Conservation (phyloP, 2,113 vertebrate species). For the Sylvilagus bachmani region DNA sequence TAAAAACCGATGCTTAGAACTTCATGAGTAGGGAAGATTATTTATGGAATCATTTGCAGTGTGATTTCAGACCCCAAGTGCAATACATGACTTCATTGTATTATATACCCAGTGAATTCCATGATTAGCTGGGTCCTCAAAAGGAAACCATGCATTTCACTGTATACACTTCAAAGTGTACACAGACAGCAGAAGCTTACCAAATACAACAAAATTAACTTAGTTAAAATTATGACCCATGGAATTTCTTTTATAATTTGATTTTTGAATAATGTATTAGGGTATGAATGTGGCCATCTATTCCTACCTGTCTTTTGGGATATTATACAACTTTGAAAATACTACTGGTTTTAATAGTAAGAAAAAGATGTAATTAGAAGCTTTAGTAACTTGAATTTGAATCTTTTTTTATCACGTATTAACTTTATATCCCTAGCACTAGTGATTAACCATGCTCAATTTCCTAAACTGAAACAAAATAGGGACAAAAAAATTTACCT, state of each 20-base stretch:
- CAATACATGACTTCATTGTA: constrained; percentile 2
- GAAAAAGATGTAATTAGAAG: constrained; percentile 26
- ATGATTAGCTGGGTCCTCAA: background rate
- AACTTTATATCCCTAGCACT: constrained; percentile 30
- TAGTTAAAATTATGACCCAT: background rate
- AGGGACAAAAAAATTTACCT: constrained; percentile 3
- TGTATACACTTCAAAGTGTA: background rate
- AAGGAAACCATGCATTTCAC: constrained; percentile 5
- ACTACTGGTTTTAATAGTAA: background rate
- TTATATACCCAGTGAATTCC: background rate
- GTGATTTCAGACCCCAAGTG: constrained; percentile 52
- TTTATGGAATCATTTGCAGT: constrained; percentile 27
- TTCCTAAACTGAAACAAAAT: constrained; percentile 43
- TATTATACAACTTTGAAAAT: background rate
- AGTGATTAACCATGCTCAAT: constrained; percentile 45
- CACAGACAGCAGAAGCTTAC: background rate
- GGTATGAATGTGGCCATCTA: background rate
- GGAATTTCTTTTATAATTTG: background rate
- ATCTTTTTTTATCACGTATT: constrained; percentile 18
- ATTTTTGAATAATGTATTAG: constrained; percentile 5
- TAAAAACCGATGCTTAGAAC: constrained; percentile 53
- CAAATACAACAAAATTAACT: constrained; percentile 28
- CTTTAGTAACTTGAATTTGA: constrained; percentile 47
- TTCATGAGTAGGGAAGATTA: constrained; percentile 35
- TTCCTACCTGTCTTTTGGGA: background rate